Evolutionary conservation across 1,140 invertebrate genomes (phyloP), one percentile per base, ranked within the genome.

Genomic region (Charaxes varanes): DNA sequence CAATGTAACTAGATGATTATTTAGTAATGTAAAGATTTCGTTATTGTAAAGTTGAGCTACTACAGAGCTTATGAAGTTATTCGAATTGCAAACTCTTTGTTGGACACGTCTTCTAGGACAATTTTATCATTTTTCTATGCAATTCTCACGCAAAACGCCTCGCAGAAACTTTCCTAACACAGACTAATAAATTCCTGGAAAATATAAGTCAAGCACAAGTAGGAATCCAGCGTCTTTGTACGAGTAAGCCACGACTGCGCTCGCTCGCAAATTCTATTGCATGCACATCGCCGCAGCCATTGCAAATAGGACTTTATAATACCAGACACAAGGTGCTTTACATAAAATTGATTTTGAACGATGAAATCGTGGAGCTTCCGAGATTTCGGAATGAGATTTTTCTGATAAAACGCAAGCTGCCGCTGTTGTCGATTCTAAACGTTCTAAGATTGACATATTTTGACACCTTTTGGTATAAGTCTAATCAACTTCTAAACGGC

Each of bases 381-480:
- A 36, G 41, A 44, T 36, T 44, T 44, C 12, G 34, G 26, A 36
- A 44, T 36, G 41, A 44, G 19, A 44, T 44, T 44, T 36, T 31
- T 36, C 41, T 19, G 33, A 40, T 44, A 36, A 33, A 31, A 36
- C 31, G 33, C 34, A 30, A 44, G 12, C 11, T 21, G 33, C 41
- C 32, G n/a, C n/a, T n/a, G 41, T 36, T 23, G 41, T 22, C 18
- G 32, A 12, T 43, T 22, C 32, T 44, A 36, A 44, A 30, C 13
- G 33, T 44, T 36, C 33, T 26, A 31, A 44, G 17, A 35, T 13
- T 19, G 18, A n/a, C 17, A 15, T 31, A 6, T 21, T 36, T 31
- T 23, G 41, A 23, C 33, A 27, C 17, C 26, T 28, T 44, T 44
- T 36, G 10, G 36, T 8, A 27, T 14, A 27, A 5, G 10, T 14